Evolutionary conservation across 2,113 vertebrate species (phyloP), one percentile per base, ranked within the genome.

Genomic region (Brachyhypopomus gauderio): DNA sequence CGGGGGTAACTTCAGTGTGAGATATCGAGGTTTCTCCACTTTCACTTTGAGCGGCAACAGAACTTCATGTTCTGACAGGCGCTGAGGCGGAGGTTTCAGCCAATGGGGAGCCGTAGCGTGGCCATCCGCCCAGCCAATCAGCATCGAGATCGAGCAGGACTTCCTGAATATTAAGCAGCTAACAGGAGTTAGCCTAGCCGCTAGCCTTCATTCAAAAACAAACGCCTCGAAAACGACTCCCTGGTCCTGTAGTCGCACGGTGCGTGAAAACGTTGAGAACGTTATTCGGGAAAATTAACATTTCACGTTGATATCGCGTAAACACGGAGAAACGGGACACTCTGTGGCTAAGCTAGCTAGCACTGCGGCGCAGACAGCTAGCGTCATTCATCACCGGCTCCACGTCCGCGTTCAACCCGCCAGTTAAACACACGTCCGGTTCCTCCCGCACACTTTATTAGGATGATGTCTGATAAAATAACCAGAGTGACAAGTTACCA

Each of bases 91-190:
- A 11, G 4, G 5, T 34, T 52, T 36, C 36, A 82, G 60, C 93
- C 93, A 94, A 94, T 94, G 55, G 84, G 75, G 82, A 67, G 63
- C 25, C 78, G 89, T 71, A 89, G 90, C 93, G 93, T 94, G 93
- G 86, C 89, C 88, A 36, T 72, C 56, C 22, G 4, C 23, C 1
- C 60, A 25, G 66, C 36, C 93, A 93, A 93, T 92, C 12, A 89
- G 62, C 25, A 63, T 22, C 8, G 19, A 48, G n/a, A 23, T 16
- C 2, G 71, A 76, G n/a, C 66, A 82, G 30, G 1, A 89, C 82
- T 87, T 91, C 88, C 87, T 79, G 78, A 72, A 67, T 63, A 58
- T 17, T 73, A 84, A 62, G 83, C 64, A 81, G 76, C 80, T 58
- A 20, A 3, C 74, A 9, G 72, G 27, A 83, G 34, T 55, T 79